A percentile compares a stretch with the other conserved stretches of the same genome.
Conservation (phyloP, 2,113 vertebrate genomes). For the Argyrosomus japonicus region DNA sequence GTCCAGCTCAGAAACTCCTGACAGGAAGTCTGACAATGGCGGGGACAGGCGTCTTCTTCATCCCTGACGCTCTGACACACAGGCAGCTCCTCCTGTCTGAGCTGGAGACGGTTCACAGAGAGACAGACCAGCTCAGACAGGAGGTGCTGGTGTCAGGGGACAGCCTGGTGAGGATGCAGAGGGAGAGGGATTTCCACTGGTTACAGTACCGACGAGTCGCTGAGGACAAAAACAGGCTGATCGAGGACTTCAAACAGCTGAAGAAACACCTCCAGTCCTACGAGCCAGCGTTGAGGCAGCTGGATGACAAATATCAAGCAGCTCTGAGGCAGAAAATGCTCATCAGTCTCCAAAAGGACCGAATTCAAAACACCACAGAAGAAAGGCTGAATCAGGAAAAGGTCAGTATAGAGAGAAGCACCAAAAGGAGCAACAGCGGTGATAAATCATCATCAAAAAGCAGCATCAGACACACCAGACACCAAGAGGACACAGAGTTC, state of each 20-base stretch:
- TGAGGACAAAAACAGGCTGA: constrained; percentile 88
- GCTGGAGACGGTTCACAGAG: constrained; percentile 81
- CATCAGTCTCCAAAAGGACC: constrained; percentile 29
- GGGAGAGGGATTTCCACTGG: constrained; percentile 89
- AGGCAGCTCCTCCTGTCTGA: constrained; percentile 85
- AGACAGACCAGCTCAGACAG: constrained; percentile 82
- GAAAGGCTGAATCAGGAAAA: neutral
- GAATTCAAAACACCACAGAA: neutral
- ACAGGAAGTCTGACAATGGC: neutral
- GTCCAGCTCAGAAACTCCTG: constrained; percentile 67
- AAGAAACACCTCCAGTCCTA: constrained; percentile 89
- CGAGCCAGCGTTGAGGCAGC: constrained; percentile 82
- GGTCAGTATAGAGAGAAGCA: neutral
- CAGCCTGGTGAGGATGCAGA: constrained; percentile 84
- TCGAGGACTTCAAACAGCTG: constrained; percentile 86
- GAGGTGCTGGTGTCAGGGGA: constrained; percentile 82
- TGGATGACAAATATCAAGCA: constrained; percentile 87
- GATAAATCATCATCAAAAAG: neutral
- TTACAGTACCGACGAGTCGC: constrained; percentile 85
- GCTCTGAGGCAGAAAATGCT: constrained; percentile 59
- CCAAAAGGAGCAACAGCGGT: neutral
- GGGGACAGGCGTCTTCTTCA: constrained; percentile 60
- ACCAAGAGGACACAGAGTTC: neutral
- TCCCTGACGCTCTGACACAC: constrained; percentile 84
- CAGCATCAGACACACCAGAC: neutral